A percentile compares a stretch with the other conserved stretches of the same genome.
These are phyloP conservation scores for Drosophila tanythrix DNA, from an alignment of 2,888 invertebrate species.

Conservation along the genomic window DNA sequence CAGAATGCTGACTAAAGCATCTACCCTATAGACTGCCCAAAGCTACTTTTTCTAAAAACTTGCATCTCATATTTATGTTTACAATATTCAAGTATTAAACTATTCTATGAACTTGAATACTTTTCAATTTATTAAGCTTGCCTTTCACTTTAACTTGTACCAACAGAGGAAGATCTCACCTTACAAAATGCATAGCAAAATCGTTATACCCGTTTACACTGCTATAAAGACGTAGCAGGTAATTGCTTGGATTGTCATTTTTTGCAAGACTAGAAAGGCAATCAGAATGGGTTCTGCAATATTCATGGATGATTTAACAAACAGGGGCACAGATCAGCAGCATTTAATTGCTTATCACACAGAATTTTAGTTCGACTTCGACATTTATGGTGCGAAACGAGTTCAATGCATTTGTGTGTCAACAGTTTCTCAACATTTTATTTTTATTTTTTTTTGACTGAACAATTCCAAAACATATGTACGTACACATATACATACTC, in stretches of 20 bases:
- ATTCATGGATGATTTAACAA: conserved; percentile 72
- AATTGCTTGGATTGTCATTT: conserved; percentile 47
- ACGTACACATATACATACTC: not conserved
- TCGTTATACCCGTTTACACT: not conserved
- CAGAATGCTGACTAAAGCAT: not conserved
- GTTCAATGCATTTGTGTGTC: conserved; percentile 78
- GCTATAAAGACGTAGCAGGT: conserved; percentile 11
- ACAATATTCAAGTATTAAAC: not conserved
- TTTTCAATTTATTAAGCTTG: not conserved
- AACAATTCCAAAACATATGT: conserved; percentile 41
- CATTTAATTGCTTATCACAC: conserved; percentile 11
- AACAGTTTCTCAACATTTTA: conserved; percentile 46
- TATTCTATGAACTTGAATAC: not conserved
- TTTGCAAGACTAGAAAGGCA: conserved; percentile 12
- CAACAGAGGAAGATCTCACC: not conserved
- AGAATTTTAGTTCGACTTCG: conserved; percentile 19
- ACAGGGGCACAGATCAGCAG: conserved; percentile 4
- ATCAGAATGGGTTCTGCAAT: conserved; percentile 16
- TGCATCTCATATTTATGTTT: not conserved
- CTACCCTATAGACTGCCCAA: not conserved
- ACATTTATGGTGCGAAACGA: conserved; percentile 43
- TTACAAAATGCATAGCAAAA: not conserved
- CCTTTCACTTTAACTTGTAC: not conserved
- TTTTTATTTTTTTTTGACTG: conserved; percentile 30
- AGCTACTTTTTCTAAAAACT: not conserved